Evolutionary conservation across 2,888 invertebrate genomes (phyloP).

Genomic region (Cheilosia grossa): DNA sequence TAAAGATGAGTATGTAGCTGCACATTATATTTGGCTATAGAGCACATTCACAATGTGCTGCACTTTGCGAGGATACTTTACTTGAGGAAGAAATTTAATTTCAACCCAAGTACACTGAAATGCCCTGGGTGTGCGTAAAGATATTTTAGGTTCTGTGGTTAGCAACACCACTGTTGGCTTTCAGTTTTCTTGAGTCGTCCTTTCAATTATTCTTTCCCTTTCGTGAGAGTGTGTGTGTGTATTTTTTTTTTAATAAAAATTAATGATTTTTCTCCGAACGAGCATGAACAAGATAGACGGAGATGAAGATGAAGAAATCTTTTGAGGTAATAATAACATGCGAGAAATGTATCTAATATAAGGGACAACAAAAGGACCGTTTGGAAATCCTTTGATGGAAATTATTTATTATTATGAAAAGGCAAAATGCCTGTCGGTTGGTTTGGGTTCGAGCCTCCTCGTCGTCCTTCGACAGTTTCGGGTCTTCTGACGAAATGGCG

Average conservation of each 20-base stretch:
- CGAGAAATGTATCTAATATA: slow-evolving; percentile 64
- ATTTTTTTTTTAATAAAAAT: slow-evolving; percentile 59
- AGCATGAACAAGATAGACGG: slow-evolving; percentile 20
- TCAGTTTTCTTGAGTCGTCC: slow-evolving; percentile 48
- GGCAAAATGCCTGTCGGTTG: slow-evolving; percentile 33
- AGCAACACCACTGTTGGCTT: slow-evolving; percentile 45
- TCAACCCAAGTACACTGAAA: slow-evolving; percentile 29
- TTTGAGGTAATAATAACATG: slow-evolving; percentile 70
- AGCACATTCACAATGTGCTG: slow-evolving; percentile 58
- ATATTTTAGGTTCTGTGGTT: slow-evolving; percentile 11
- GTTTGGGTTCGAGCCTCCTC: neutral
- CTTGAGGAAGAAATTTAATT: slow-evolving; percentile 61
- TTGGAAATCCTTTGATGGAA: slow-evolving; percentile 71
- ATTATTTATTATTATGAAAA: slow-evolving; percentile 67
- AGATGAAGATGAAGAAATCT: slow-evolving; percentile 24
- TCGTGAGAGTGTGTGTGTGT: too few species aligned
- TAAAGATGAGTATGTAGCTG: slow-evolving; percentile 27
- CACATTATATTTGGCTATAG: neutral
- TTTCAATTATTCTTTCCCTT: slow-evolving; percentile 27
- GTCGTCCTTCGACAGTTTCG: slow-evolving; percentile 4
- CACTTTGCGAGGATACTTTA: slow-evolving; percentile 47
- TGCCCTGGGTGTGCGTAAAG: neutral
- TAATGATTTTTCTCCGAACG: slow-evolving; percentile 59
- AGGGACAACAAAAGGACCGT: slow-evolving; percentile 67
- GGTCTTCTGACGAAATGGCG: slow-evolving; percentile 10